Evolutionary conservation across 2,113 vertebrate species (phyloP).

Genomic region (Chaenogobius annularis): DNA sequence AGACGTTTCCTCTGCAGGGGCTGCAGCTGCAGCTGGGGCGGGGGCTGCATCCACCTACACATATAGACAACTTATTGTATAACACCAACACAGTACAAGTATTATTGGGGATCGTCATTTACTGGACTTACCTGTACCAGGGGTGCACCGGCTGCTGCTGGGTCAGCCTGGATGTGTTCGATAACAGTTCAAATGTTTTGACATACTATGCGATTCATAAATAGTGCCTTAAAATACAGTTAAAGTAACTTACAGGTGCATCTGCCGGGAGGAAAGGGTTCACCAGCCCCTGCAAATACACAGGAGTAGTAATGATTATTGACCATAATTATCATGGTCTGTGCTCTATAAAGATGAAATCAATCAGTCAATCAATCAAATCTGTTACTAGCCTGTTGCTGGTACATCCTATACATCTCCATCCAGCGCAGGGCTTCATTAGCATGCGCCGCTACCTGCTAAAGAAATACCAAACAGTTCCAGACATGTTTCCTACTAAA

Average conservation of each 20-base stretch:
- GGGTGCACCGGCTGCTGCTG: slow-evolving; percentile 8
- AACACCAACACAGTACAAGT: not conserved
- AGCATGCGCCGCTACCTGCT: slow-evolving; percentile 66
- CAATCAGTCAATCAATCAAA: not conserved
- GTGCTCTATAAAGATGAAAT: not conserved
- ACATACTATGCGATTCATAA: no score
- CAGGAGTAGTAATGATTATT: slow-evolving; percentile 6
- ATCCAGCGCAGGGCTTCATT: slow-evolving; percentile 73
- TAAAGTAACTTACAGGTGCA: slow-evolving; percentile 51
- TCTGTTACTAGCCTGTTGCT: slow-evolving; percentile 67
- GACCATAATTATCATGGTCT: not conserved
- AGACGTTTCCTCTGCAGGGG: slow-evolving; percentile 53
- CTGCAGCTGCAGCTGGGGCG: slow-evolving; percentile 20
- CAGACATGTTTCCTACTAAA: slow-evolving; percentile 49
- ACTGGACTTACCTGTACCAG: slow-evolving; percentile 21
- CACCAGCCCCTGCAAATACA: slow-evolving; percentile 51
- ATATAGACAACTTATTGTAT: not conserved
- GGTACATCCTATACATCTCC: slow-evolving; percentile 73
- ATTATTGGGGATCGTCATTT: not conserved
- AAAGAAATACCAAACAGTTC: slow-evolving; percentile 52
- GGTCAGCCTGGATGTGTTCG: slow-evolving; percentile 28
- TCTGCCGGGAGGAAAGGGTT: slow-evolving; percentile 64
- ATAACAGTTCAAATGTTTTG: not conserved
- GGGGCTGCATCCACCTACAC: slow-evolving; percentile 37
- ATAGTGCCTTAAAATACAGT: not conserved